Percentiles rank a stretch among this genome's conserved stretches.
Evolutionary conservation across 1,140 invertebrate species (phyloP).

Genomic region (Hyles vespertilio): DNA sequence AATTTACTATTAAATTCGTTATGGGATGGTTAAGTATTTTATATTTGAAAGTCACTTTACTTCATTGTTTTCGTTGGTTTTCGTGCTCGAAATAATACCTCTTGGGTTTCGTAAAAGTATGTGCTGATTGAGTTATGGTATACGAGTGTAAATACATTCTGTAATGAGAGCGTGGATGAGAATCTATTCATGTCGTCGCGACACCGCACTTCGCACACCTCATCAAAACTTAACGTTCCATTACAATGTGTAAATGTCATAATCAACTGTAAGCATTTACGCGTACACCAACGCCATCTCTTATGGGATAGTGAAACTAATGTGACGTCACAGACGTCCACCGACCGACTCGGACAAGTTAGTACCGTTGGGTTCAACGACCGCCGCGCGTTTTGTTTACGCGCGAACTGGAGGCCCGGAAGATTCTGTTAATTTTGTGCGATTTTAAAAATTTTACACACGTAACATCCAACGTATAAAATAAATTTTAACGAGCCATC

Average conservation of each 20-base stretch:
- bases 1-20: too few species aligned
- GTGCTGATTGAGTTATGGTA: too few species aligned
- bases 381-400: conserved; percentile 60
- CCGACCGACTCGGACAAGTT: conserved; percentile 50
- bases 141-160: too few species aligned
- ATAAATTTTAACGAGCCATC: conserved; percentile 28
- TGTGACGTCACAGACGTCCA: conserved; percentile 56
- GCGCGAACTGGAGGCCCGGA: conserved; percentile 40
- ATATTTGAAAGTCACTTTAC: too few species aligned
- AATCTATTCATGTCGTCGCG: neutral
- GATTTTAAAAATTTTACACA: conserved; percentile 31
- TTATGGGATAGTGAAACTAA: conserved; percentile 24
- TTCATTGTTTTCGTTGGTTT: too few species aligned
- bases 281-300: conserved; percentile 24
- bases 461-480: conserved; percentile 23
- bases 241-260: too few species aligned
- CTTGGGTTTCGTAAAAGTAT: too few species aligned
- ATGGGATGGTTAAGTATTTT: too few species aligned
- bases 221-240: too few species aligned
- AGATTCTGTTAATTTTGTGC: conserved; percentile 28
- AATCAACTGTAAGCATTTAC: neutral
- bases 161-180: neutral
- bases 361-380: conserved; percentile 69
- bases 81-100: too few species aligned
- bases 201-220: neutral